Evolutionary conservation across 2,888 invertebrate species (phyloP).

Genomic region (Parnassius orleans): DNA sequence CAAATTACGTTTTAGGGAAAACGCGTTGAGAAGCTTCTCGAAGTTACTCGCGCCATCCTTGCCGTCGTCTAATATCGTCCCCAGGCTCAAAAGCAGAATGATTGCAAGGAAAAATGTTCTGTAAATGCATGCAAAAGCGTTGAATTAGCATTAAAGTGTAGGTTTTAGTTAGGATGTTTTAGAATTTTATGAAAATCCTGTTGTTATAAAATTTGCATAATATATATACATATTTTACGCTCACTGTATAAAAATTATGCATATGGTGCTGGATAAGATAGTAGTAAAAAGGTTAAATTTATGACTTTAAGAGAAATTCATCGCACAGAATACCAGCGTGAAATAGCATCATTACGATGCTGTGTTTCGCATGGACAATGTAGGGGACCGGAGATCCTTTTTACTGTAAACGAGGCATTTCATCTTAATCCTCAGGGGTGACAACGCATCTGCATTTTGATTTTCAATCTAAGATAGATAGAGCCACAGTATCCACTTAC

Average conservation of each 20-base stretch:
- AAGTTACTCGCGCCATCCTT: conserved; percentile 69
- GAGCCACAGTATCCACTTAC: too few species aligned
- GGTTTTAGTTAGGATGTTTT: conserved; percentile 6
- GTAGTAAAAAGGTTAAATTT: conserved; percentile 1
- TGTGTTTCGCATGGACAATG: too few species aligned
- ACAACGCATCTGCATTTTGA: too few species aligned
- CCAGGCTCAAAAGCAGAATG: conserved; percentile 59
- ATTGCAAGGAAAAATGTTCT: conserved; percentile 72
- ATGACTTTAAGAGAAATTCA: too few species aligned
- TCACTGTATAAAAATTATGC: conserved; percentile 15
- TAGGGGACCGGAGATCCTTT: too few species aligned
- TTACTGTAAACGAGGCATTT: too few species aligned
- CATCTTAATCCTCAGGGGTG: too few species aligned
- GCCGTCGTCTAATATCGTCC: conserved; percentile 68
- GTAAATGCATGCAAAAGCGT: conserved; percentile 27
- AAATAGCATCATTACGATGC: too few species aligned
- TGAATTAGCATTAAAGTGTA: conserved; percentile 5
- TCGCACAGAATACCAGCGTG: too few species aligned
- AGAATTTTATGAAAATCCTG: not conserved
- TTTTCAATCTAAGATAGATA: too few species aligned
- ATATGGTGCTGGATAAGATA: conserved; percentile 9
- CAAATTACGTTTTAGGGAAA: conserved; percentile 75
- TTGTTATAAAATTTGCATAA: conserved; percentile 23
- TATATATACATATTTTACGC: conserved; percentile 13
- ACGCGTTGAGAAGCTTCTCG: conserved; percentile 73